Conservation (phyloP, 2,888 invertebrate genomes). For the Melanchra persicariae region DNA sequence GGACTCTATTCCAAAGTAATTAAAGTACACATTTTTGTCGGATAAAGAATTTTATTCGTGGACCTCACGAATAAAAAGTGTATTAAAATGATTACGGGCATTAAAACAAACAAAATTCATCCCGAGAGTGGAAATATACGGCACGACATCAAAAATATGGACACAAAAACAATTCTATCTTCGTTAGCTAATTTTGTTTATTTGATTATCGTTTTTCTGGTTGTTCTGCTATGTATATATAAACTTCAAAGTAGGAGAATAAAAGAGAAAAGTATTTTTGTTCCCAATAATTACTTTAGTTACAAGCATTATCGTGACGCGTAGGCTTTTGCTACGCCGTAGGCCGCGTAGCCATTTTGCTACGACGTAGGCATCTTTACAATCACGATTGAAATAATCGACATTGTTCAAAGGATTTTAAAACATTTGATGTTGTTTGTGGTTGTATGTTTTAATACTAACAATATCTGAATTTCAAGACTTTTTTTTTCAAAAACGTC, state of each 20-base stretch:
- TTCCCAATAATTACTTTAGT: neutral
- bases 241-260: neutral
- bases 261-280: conserved; percentile 9
- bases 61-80: conserved; percentile 42
- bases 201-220: conserved; percentile 50
- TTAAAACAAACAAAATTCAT: conserved; percentile 58
- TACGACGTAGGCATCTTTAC: conserved; percentile 31
- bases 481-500: neutral
- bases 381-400: neutral
- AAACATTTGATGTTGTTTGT: neutral
- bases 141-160: conserved; percentile 55
- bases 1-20: conserved; percentile 44
- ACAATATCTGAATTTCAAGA: neutral
- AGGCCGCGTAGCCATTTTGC: conserved; percentile 35
- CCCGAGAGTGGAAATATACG: conserved; percentile 49
- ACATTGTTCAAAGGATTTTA: neutral
- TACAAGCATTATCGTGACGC: neutral
- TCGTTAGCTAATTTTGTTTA: conserved; percentile 65
- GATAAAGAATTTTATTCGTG: conserved; percentile 33
- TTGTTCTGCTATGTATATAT: conserved; percentile 23
- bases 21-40: conserved; percentile 45
- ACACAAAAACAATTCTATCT: conserved; percentile 58
- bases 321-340: conserved; percentile 24
- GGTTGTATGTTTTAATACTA: neutral
- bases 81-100: conserved; percentile 53